A percentile compares a stretch with the other conserved stretches of the same genome.
phyloP scores from a whole-genome alignment of 2,113 vertebrate species.

The Pseudolaguvia tuberculata region DNA sequence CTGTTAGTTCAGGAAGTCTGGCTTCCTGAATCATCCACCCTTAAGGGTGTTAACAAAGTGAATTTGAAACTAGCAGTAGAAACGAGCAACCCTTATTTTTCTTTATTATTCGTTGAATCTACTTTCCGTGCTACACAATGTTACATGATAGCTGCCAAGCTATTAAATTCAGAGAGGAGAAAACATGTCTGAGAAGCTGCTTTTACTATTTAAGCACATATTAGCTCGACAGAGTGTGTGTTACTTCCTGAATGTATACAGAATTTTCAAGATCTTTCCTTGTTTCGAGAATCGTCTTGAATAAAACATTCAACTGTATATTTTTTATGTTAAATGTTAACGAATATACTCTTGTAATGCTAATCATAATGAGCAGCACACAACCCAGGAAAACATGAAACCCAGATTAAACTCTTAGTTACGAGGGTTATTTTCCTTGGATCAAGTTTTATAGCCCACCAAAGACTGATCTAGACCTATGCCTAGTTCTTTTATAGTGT shows the following conservation, averaged over 20 bases:
- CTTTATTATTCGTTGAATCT: neutral
- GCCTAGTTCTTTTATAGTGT: neutral
- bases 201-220: neutral
- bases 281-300: conserved; percentile 12
- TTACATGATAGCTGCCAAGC: conserved; percentile 7
- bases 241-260: neutral
- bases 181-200: neutral
- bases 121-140: neutral
- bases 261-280: neutral
- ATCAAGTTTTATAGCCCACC: conserved; percentile 13
- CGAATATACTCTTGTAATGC: neutral
- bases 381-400: conserved; percentile 9
- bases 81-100: conserved; percentile 5
- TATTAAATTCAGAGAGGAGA: neutral
- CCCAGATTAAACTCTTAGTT: neutral
- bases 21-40: neutral
- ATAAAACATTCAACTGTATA: conserved; percentile 2
- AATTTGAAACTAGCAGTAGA: neutral
- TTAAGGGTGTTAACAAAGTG: neutral
- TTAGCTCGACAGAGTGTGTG: conserved; percentile 2
- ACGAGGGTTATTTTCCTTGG: conserved; percentile 4
- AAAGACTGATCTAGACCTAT: conserved; percentile 4
- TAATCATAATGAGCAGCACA: conserved; percentile 5
- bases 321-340: neutral
- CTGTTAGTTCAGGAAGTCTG: neutral